A percentile compares a stretch with the other conserved stretches of the same genome.
These are phyloP conservation scores for Phortica variegata DNA, from an alignment of 1,140 invertebrate species.

Conservation along the genomic window DNA sequence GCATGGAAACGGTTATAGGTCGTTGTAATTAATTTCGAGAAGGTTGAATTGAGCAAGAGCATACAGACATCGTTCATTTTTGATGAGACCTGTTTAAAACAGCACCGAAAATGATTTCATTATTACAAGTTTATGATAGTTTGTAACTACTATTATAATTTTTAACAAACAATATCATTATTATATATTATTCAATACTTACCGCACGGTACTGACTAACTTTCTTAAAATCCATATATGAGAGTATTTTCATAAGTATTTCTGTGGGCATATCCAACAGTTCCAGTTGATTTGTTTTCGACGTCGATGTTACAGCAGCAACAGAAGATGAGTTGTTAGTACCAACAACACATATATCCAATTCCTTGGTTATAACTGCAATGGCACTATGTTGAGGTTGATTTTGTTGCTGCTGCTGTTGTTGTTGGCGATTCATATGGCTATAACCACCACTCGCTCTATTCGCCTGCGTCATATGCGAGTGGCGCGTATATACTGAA, in stretches of 20 bases:
- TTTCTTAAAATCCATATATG: slow-evolving; percentile 72
- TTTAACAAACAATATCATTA: slow-evolving; percentile 22
- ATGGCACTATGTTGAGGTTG: no score
- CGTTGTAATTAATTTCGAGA: slow-evolving; percentile 76
- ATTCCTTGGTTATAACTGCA: no score
- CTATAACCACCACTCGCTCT: no score
- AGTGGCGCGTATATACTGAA: no score
- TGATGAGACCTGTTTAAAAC: slow-evolving; percentile 68
- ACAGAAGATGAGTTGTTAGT: neutral
- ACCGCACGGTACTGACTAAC: slow-evolving; percentile 76
- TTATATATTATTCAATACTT: slow-evolving; percentile 57
- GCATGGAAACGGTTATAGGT: slow-evolving; percentile 78
- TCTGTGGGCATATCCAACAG: slow-evolving; percentile 76
- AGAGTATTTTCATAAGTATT: slow-evolving; percentile 76
- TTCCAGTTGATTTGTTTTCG: slow-evolving; percentile 27
- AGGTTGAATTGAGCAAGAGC: slow-evolving; percentile 76
- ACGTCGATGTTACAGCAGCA: neutral
- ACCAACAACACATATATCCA: no score
- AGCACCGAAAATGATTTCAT: slow-evolving; percentile 14
- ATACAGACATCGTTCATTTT: slow-evolving; percentile 77
- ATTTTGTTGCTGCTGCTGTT: slow-evolving; percentile 23
- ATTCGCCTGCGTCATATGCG: no score
- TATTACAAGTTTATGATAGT: slow-evolving; percentile 1
- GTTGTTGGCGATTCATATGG: no score
- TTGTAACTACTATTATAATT: slow-evolving; percentile 3